A percentile compares a stretch with the other conserved stretches of the same genome.
Evolutionary conservation across 1,140 invertebrate genomes (phyloP).

Genomic region (Drosophila fuyamai): DNA sequence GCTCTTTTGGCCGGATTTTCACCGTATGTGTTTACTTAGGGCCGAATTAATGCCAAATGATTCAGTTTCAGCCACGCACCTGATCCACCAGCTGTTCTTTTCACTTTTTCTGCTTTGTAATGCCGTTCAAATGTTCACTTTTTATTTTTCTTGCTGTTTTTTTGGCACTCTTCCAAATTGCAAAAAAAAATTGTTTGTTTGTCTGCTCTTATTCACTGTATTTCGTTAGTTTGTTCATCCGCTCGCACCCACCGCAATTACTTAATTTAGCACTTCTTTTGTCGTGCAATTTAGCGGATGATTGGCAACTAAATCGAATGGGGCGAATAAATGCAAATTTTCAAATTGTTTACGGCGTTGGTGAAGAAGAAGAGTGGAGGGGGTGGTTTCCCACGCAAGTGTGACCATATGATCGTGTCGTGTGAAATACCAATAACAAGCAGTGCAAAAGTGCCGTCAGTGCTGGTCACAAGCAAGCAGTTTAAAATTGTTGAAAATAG

Average conservation of each 20-base stretch:
- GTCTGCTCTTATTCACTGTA: background rate
- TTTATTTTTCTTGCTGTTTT: constrained; percentile 2
- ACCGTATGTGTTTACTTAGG: constrained; percentile 28
- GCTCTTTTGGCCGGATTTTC: constrained; percentile 1
- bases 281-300: constrained; percentile 27
- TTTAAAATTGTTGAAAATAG: background rate
- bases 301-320: constrained; percentile 13
- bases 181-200: constrained; percentile 31
- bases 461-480: background rate
- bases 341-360: constrained; percentile 41
- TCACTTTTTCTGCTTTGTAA: constrained; percentile 24
- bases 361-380: constrained; percentile 8
- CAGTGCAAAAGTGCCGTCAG: background rate
- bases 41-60: constrained; percentile 15
- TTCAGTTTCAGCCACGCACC: constrained; percentile 2
- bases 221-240: background rate
- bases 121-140: constrained; percentile 29
- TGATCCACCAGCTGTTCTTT: constrained; percentile 31
- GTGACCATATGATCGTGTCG: background rate
- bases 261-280: constrained; percentile 32
- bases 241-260: constrained; percentile 5
- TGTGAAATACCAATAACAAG: background rate
- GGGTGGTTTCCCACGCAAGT: background rate
- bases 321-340: constrained; percentile 33
- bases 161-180: constrained; percentile 42